Conservation (phyloP, 2,113 vertebrate species). For the Alligator mississippiensis region DNA sequence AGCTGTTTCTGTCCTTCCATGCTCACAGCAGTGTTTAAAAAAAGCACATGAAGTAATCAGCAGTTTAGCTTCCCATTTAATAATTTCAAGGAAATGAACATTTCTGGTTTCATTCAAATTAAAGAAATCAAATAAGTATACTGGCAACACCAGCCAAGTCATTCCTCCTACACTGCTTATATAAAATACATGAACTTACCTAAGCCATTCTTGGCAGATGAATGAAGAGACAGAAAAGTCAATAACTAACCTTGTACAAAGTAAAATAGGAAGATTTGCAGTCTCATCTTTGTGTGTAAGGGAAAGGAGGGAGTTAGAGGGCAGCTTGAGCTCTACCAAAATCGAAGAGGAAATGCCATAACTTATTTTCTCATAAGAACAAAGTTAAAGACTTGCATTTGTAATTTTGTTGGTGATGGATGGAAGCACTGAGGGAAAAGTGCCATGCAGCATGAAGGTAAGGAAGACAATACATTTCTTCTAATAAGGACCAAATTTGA, state of each 20-base stretch:
- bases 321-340: neutral
- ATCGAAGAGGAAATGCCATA: rapidly evolving
- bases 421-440: neutral
- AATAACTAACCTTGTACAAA: rapidly evolving
- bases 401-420: neutral
- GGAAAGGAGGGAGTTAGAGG: neutral
- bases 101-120: neutral
- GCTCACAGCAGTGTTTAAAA: slow-evolving; percentile 58
- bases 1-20: slow-evolving; percentile 86
- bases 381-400: neutral
- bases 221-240: neutral
- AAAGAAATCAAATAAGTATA: neutral
- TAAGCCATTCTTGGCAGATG: rapidly evolving
- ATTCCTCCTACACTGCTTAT: neutral
- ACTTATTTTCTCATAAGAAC: rapidly evolving
- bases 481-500: neutral
- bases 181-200: rapidly evolving
- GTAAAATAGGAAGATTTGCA: neutral
- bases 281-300: neutral
- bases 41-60: slow-evolving; percentile 73
- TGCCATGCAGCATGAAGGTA: neutral
- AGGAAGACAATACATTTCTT: neutral
- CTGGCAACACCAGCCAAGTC: neutral
- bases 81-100: slow-evolving; percentile 51
- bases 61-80: neutral